Percentiles rank a stretch among this genome's conserved stretches.
phyloP scores from a whole-genome alignment of 2,797 vertebrate genomes.

The Arvicola amphibius region DNA sequence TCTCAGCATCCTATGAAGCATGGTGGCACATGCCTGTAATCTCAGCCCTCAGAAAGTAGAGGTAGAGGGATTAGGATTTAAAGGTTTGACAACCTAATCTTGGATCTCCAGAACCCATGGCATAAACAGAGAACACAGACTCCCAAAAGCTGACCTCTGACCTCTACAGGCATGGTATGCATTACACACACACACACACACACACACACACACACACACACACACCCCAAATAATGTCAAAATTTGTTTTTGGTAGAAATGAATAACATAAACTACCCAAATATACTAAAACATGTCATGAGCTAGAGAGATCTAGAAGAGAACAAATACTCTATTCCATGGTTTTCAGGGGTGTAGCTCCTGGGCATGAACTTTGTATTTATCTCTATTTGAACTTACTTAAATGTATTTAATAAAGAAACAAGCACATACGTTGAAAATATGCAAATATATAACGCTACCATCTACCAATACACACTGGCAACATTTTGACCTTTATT shows the following conservation, averaged over 20 bases:
- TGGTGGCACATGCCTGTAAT: too few relatives aligned
- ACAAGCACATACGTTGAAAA: not conserved
- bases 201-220: not conserved
- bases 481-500: not conserved
- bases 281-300: not conserved
- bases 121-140: not conserved
- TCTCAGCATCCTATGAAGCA: too few relatives aligned
- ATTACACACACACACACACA: not conserved
- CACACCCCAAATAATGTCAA: not conserved
- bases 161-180: not conserved
- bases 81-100: not conserved
- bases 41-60: too few relatives aligned
- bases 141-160: not conserved
- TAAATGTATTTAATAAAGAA: conserved; percentile 2
- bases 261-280: not conserved
- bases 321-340: not conserved
- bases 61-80: not conserved
- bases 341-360: not conserved
- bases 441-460: not conserved
- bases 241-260: not conserved
- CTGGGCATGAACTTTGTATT: not conserved
- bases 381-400: not conserved
- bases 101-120: not conserved
- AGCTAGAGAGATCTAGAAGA: not conserved
- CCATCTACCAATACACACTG: not conserved